Conservation (phyloP, 2,888 invertebrate genomes). For the Uloborus plumipes region DNA sequence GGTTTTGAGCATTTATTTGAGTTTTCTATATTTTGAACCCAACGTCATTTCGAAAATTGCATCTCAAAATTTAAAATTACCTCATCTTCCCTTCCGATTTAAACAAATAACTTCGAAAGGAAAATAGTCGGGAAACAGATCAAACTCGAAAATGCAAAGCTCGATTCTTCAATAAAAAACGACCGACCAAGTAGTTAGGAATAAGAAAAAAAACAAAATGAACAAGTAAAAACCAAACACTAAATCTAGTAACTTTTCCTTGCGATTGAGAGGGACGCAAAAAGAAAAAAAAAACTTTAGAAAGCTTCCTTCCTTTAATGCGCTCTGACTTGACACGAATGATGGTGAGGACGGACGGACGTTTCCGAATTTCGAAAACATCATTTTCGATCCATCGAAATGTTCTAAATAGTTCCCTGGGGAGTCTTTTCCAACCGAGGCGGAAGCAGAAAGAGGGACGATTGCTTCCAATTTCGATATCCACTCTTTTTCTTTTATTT, state of each 20-base stretch:
- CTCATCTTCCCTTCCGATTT: neutral
- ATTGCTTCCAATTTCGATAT: slow-evolving; percentile 62
- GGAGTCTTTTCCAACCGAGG: slow-evolving; percentile 47
- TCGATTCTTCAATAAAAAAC: slow-evolving; percentile 6
- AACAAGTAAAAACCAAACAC: neutral
- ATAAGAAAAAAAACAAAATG: too few relatives aligned
- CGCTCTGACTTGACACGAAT: slow-evolving; percentile 53
- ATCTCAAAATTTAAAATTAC: too few relatives aligned
- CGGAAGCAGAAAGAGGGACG: slow-evolving; percentile 29
- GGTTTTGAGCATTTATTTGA: too few relatives aligned
- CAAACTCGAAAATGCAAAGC: slow-evolving; percentile 1
- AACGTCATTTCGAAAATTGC: too few relatives aligned
- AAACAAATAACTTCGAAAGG: neutral
- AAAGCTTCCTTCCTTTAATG: slow-evolving; percentile 56
- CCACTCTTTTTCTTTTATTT: slow-evolving; percentile 29
- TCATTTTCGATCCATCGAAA: slow-evolving; percentile 63
- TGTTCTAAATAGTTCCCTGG: slow-evolving; percentile 56
- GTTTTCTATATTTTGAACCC: too few relatives aligned
- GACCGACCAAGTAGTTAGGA: neutral
- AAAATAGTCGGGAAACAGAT: neutral
- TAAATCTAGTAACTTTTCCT: slow-evolving; percentile 8
- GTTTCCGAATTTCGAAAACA: slow-evolving; percentile 58
- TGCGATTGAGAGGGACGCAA: slow-evolving; percentile 1
- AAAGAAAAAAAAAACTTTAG: slow-evolving; percentile 18
- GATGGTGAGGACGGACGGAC: slow-evolving; percentile 44